Evolutionary conservation across 2,113 vertebrate genomes (phyloP).

Genomic region (Embiotoca jacksoni): DNA sequence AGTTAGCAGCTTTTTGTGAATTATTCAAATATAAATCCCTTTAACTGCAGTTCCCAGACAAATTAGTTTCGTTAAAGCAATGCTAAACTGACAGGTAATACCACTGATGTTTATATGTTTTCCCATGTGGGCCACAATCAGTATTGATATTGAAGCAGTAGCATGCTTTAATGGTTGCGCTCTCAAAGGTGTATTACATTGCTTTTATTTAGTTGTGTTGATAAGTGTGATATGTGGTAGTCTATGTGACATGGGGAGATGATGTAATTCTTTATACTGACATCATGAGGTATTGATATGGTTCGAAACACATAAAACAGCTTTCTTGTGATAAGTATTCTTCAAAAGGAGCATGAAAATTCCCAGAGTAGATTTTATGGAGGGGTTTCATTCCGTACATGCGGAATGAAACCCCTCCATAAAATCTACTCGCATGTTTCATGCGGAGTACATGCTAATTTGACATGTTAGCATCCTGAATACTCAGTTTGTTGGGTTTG

Average conservation of each 20-base stretch:
- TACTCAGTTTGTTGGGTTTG: slow-evolving; percentile 22
- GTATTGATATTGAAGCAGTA: slow-evolving; percentile 10
- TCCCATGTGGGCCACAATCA: slow-evolving; percentile 41
- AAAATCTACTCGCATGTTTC: no score
- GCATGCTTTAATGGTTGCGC: slow-evolving; percentile 18
- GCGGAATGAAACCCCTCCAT: no score
- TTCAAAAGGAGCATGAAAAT: slow-evolving; percentile 3
- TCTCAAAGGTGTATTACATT: slow-evolving; percentile 16
- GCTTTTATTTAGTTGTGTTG: slow-evolving; percentile 36
- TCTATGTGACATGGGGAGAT: neutral
- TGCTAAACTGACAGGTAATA: slow-evolving; percentile 40
- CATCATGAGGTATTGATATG: slow-evolving; percentile 17
- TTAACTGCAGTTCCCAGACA: slow-evolving; percentile 51
- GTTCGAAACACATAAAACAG: slow-evolving; percentile 11
- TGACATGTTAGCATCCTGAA: slow-evolving; percentile 16
- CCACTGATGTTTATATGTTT: slow-evolving; percentile 18
- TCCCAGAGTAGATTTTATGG: slow-evolving; percentile 18
- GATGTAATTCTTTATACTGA: slow-evolving; percentile 2
- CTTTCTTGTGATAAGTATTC: neutral
- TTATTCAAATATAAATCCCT: slow-evolving; percentile 62
- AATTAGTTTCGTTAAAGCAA: slow-evolving; percentile 50
- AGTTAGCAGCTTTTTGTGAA: slow-evolving; percentile 65
- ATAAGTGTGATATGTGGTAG: slow-evolving; percentile 18
- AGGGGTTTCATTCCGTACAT: slow-evolving; percentile 23
- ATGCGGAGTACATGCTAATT: neutral